Evolutionary conservation across 1,140 invertebrate genomes (phyloP), one percentile per base, ranked within the genome.

Genomic region (Papilio dardanus): DNA sequence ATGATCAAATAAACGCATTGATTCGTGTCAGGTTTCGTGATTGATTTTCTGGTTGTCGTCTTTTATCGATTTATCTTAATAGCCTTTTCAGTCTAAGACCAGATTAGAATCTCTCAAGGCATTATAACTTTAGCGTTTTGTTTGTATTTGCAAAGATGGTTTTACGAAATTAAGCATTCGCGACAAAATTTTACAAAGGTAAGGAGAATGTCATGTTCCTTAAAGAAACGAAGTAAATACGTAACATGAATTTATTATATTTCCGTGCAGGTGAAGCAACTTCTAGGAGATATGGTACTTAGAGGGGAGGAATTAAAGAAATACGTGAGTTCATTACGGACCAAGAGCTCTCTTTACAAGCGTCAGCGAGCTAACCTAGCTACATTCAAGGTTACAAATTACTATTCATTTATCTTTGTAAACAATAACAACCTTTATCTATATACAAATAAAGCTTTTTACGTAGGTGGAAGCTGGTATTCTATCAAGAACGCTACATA

Each of bases 241-340:
- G n/a, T 71, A 46, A 77, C 46, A 5, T 46, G 5, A 46, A 46
- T n/a, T 19, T 19, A 2, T 71, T 40, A 62, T 75, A 74, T 76
- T 66, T 54, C 75, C 30, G 62, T 74, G 21, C 42, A 75, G 90
- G 91, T 94, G 3, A 89, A 87, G 76, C 90, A 93, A 78, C 84
- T 93, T 5, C 83, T 94, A 7, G 93, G 93, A 3, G 93, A 94
- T 79, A 92, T 96, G 30, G 94, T 96, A 16, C 94, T 97, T 0
- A 95, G 95, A 83, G 97, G 97, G 24, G 97, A 98, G 74, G 97
- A 98, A 89, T 96, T 98, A 80, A 97, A 98, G 88, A 95, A 96
- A 76, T 98, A 97, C 88, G 96, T 98, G 0, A 96, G 95, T 85
- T 96, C 96, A 80, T 87, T 98, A 28, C 94, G 97, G 69, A 95